These are phyloP conservation scores for Maccullochella peelii DNA, from an alignment of 2,113 vertebrate genomes.

Conservation along the genomic window DNA sequence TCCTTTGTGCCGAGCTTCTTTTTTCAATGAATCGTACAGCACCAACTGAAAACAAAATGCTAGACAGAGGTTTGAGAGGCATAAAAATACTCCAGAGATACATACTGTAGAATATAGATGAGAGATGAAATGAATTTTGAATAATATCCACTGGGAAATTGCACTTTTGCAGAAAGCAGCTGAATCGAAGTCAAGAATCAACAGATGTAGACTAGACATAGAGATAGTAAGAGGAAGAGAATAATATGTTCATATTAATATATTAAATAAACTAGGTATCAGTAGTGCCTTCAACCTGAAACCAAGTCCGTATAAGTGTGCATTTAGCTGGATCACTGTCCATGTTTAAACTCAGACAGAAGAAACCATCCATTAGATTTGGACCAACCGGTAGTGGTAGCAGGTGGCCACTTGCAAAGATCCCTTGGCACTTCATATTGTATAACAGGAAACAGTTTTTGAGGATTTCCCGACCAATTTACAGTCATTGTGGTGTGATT, in stretches of 20 bases:
- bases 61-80: constrained; percentile 34
- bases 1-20: constrained; percentile 26
- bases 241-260: background rate
- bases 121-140: constrained; percentile 50
- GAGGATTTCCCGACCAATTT: constrained; percentile 19
- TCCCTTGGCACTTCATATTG: constrained; percentile 3
- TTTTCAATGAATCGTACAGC: background rate
- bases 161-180: constrained; percentile 1
- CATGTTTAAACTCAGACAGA: background rate
- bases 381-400: background rate
- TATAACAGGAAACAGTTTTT: constrained; percentile 22
- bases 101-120: constrained; percentile 39
- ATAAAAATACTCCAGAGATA: constrained; percentile 39
- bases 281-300: background rate
- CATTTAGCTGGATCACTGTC: background rate
- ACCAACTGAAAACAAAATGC: constrained; percentile 24
- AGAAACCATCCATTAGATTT: background rate
- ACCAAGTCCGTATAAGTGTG: background rate
- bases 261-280: background rate
- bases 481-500: background rate
- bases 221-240: background rate
- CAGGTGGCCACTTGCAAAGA: constrained; percentile 22
- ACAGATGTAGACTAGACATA: background rate
- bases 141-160: constrained; percentile 32
- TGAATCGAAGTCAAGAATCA: constrained; percentile 28